Conservation (phyloP, 2,797 vertebrate species). For the Jordanella pulchra region DNA sequence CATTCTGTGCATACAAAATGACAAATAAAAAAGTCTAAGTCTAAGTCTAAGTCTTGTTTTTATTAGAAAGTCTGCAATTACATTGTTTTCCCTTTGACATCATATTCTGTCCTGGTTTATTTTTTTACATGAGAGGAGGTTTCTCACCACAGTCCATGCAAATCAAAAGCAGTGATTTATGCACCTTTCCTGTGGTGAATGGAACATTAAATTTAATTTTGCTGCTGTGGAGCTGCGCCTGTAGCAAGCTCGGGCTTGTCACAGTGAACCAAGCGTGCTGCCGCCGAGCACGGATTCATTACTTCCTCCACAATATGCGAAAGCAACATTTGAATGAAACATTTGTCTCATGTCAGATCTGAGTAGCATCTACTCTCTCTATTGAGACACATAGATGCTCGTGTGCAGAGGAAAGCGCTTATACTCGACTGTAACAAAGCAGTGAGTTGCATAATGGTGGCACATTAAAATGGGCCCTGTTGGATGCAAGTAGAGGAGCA, state of each 20-base stretch:
- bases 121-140: constrained; percentile 85
- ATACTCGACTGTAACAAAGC: constrained; percentile 76
- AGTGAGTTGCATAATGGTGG: constrained; percentile 63
- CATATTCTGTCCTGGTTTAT: constrained; percentile 89
- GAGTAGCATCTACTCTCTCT: constrained; percentile 82
- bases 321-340: constrained; percentile 99
- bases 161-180: constrained; percentile 97
- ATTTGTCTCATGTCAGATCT: constrained; percentile 98
- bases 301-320: constrained; percentile 94
- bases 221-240: constrained; percentile 82
- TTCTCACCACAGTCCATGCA: constrained; percentile 90
- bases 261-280: constrained; percentile 84
- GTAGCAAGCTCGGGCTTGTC: constrained; percentile 82
- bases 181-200: constrained; percentile 86
- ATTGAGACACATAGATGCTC: constrained; percentile 64
- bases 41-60: too few species aligned
- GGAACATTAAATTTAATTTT: constrained; percentile 99
- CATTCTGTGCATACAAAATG: too few species aligned
- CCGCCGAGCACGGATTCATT: constrained; percentile 88
- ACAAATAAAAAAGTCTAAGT: too few species aligned
- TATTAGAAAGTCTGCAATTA: constrained; percentile 89
- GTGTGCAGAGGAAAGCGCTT: constrained; percentile 47
- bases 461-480: constrained; percentile 78
- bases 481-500: constrained; percentile 69
- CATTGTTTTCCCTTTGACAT: constrained; percentile 92